phyloP scores from a whole-genome alignment of 2,113 vertebrate genomes.

The Macquaria ambigua region DNA sequence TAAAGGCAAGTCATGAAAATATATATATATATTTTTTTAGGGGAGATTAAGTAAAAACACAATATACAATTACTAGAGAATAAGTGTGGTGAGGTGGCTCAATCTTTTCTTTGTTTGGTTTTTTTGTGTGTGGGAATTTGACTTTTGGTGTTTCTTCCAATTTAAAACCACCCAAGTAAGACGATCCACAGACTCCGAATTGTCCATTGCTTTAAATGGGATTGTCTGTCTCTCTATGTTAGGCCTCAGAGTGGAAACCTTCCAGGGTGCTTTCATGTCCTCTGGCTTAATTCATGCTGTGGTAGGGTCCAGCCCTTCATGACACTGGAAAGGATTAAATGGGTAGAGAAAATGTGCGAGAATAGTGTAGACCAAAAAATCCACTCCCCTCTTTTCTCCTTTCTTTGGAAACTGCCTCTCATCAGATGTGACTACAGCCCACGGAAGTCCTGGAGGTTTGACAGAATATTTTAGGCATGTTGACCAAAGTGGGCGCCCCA shows the following conservation, averaged over 20 bases:
- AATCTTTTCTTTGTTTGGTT: background rate
- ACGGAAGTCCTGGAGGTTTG: constrained; percentile 7
- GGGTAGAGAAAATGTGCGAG: constrained; percentile 25
- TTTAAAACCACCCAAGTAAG: constrained; percentile 1
- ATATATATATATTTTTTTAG: background rate
- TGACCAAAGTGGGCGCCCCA: constrained; percentile 27
- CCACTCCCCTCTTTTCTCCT: background rate
- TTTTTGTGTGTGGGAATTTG: background rate
- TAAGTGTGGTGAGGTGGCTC: background rate
- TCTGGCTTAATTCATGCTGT: constrained; percentile 32
- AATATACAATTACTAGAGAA: background rate
- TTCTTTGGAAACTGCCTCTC: background rate
- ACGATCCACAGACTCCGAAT: constrained; percentile 3
- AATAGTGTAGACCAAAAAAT: constrained; percentile 9
- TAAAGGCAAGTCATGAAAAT: background rate
- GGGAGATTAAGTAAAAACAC: background rate
- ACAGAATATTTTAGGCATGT: constrained; percentile 27
- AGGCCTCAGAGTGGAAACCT: constrained; percentile 23
- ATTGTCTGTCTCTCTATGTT: constrained; percentile 19
- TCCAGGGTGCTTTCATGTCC: constrained; percentile 15
- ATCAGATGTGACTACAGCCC: constrained; percentile 39
- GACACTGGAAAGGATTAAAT: constrained; percentile 39
- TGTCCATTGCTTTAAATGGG: constrained; percentile 8
- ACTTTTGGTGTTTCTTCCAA: background rate
- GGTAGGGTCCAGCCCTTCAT: constrained; percentile 2